These are phyloP conservation scores for Trachymyrmex septentrionalis DNA, from an alignment of 1,140 invertebrate species.

Conservation along the genomic window DNA sequence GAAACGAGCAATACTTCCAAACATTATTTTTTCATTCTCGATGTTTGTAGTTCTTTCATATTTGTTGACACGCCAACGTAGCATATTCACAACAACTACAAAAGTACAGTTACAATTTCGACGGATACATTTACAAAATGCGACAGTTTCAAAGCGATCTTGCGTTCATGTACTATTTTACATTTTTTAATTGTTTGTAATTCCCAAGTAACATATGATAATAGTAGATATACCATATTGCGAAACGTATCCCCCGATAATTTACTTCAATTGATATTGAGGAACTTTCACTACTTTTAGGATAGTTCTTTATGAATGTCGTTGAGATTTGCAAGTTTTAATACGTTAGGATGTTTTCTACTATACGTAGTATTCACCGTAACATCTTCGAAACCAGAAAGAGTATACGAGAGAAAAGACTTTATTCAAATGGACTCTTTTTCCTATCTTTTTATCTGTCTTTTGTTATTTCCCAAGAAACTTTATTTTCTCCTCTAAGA, in stretches of 20 bases:
- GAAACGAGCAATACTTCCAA: neutral
- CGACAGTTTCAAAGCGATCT: neutral
- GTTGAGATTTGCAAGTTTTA: slow-evolving; percentile 26
- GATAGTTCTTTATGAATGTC: slow-evolving; percentile 22
- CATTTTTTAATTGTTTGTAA: slow-evolving; percentile 18
- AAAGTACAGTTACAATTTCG: slow-evolving; percentile 17
- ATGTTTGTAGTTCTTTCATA: neutral
- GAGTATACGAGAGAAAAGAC: neutral
- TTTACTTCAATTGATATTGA: slow-evolving; percentile 34
- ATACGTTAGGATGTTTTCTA: neutral
- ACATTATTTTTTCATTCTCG: slow-evolving; percentile 8
- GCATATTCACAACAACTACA: neutral
- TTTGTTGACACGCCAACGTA: neutral
- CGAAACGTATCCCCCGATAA: slow-evolving; percentile 17
- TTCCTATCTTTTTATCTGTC: neutral
- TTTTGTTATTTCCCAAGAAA: slow-evolving; percentile 7
- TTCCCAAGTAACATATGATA: neutral
- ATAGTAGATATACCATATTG: neutral
- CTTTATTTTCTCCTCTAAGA: neutral
- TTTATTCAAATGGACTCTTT: slow-evolving; percentile 33
- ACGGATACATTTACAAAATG: neutral
- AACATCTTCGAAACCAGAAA: slow-evolving; percentile 20
- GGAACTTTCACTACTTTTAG: slow-evolving; percentile 11
- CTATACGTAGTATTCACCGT: neutral
- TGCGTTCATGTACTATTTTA: neutral